phyloP scores from a whole-genome alignment of 2,797 vertebrate genomes.

The Zalophus californianus region DNA sequence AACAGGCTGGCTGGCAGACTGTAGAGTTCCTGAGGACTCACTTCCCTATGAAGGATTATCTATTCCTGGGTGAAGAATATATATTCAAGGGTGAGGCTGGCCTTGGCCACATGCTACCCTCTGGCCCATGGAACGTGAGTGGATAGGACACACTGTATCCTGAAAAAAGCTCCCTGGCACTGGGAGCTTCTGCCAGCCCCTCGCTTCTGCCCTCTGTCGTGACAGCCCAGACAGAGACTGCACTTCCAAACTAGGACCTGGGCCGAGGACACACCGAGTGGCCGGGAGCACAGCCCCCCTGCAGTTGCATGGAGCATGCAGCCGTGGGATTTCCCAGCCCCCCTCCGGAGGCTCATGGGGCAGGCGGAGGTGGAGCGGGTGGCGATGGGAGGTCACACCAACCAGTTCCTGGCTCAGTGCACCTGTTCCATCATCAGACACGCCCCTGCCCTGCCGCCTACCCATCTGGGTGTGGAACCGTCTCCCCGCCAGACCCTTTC shows the following conservation, averaged over 20 bases:
- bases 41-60: not conserved
- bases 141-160: not conserved
- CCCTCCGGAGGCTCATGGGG: rapidly evolving
- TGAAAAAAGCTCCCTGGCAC: not conserved
- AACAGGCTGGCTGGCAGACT: rapidly evolving
- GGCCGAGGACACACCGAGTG: too few species aligned
- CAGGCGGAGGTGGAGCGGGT: rapidly evolving
- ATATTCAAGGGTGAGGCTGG: not conserved
- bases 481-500: rapidly evolving
- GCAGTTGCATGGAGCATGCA: rapidly evolving
- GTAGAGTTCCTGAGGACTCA: rapidly evolving
- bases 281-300: not conserved
- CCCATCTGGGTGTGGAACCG: rapidly evolving
- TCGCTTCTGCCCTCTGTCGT: not conserved
- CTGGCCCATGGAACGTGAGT: rapidly evolving
- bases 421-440: too few species aligned
- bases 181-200: not conserved
- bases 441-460: not conserved
- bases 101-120: not conserved
- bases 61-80: not conserved
- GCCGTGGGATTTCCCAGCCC: not conserved
- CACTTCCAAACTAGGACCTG: not conserved
- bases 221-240: not conserved
- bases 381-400: not conserved
- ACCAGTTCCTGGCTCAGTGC: not conserved